Conservation (phyloP, 2,113 vertebrate species). For the Prietella phreatophila region DNA sequence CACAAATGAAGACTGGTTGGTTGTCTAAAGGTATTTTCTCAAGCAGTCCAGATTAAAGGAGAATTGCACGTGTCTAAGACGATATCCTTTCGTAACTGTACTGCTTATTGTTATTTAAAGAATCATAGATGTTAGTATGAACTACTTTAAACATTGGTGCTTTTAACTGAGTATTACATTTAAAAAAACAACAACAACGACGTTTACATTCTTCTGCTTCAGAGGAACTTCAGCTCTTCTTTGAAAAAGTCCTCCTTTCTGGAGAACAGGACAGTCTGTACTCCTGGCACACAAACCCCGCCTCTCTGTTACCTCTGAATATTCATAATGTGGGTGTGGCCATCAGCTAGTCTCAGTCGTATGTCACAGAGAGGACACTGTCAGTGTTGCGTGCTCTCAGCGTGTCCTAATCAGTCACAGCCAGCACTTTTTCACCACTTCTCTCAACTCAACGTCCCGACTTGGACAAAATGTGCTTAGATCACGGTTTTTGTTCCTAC, state of each 20-base stretch:
- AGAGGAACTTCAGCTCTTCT: neutral
- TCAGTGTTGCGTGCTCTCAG: neutral
- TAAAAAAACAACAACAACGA: neutral
- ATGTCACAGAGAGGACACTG: neutral
- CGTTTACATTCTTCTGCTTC: neutral
- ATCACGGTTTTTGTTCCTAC: neutral
- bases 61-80: too few relatives aligned
- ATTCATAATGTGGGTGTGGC: neutral
- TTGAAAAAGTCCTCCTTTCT: neutral
- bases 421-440: conserved; percentile 16
- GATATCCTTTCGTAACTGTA: too few relatives aligned
- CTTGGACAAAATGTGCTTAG: conserved; percentile 6
- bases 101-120: neutral
- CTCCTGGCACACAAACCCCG: neutral
- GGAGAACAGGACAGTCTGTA: neutral
- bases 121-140: neutral
- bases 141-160: neutral
- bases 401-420: conserved; percentile 27
- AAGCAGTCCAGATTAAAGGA: neutral
- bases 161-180: neutral
- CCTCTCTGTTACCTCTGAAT: neutral
- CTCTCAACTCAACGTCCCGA: conserved; percentile 24
- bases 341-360: too few relatives aligned
- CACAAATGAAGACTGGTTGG: neutral
- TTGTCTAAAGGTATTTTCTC: neutral